These are phyloP conservation scores for Andrena bicolor DNA, from an alignment of 2,888 invertebrate genomes.

Conservation along the genomic window DNA sequence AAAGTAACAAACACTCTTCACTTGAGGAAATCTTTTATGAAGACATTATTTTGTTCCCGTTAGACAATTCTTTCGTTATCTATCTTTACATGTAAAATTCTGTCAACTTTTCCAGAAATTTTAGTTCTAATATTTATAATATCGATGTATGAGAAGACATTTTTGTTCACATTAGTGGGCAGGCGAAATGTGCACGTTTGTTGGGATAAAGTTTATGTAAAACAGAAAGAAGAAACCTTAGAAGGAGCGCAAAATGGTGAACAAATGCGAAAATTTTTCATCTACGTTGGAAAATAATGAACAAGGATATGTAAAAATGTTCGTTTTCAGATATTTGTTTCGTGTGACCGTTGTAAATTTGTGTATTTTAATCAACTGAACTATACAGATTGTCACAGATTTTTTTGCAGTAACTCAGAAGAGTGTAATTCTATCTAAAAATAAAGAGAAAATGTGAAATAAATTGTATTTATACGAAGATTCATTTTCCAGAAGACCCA, in stretches of 20 bases:
- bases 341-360: too few relatives aligned
- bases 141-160: conserved; percentile 4
- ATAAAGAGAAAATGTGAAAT: too few relatives aligned
- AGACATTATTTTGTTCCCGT: not conserved
- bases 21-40: not conserved
- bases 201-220: not conserved
- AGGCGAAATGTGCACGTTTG: not conserved
- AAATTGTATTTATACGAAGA: too few relatives aligned
- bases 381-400: too few relatives aligned
- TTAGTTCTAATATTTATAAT: conserved; percentile 1
- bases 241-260: too few relatives aligned
- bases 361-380: too few relatives aligned
- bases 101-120: not conserved
- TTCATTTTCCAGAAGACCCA: too few relatives aligned
- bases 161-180: not conserved
- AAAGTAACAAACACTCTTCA: not conserved
- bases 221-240: not conserved
- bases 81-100: not conserved
- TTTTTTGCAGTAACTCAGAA: too few relatives aligned
- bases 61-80: not conserved
- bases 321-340: too few relatives aligned
- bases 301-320: not conserved
- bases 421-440: too few relatives aligned
- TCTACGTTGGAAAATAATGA: not conserved
- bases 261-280: not conserved